Evolutionary conservation across 2,113 vertebrate species (phyloP).

Genomic region (Stegastes partitus): DNA sequence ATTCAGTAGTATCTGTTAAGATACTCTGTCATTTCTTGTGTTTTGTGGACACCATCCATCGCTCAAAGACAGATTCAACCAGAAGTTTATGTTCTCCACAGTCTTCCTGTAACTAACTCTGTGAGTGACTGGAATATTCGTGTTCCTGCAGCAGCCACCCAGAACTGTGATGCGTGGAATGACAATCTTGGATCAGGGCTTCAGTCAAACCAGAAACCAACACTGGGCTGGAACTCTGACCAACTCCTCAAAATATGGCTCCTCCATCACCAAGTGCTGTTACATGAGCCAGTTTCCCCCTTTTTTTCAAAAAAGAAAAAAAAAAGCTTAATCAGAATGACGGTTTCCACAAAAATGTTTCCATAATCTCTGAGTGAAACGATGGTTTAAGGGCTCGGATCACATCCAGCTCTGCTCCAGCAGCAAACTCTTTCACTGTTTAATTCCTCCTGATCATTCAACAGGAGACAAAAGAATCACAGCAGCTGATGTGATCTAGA

Average conservation of each 20-base stretch:
- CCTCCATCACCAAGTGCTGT: conserved; percentile 1
- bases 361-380: conserved; percentile 22
- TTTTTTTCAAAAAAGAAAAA: not conserved
- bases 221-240: conserved; percentile 7
- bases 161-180: not conserved
- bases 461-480: not conserved
- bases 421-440: not conserved
- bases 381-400: conserved; percentile 9
- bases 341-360: conserved; percentile 36
- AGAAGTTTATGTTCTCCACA: not conserved
- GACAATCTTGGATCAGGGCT: not conserved
- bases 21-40: not conserved
- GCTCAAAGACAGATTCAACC: too few species aligned
- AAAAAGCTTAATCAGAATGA: conserved; percentile 27
- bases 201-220: conserved; percentile 25
- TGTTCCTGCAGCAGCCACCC: not conserved
- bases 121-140: not conserved
- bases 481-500: not conserved
- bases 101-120: not conserved
- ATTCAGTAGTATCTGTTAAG: too few species aligned
- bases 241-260: not conserved
- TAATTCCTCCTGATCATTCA: not conserved
- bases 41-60: not conserved
- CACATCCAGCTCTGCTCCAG: conserved; percentile 19
- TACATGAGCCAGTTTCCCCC: not conserved